Conservation (phyloP, 2,888 invertebrate species). For the Conomelus anceps region DNA sequence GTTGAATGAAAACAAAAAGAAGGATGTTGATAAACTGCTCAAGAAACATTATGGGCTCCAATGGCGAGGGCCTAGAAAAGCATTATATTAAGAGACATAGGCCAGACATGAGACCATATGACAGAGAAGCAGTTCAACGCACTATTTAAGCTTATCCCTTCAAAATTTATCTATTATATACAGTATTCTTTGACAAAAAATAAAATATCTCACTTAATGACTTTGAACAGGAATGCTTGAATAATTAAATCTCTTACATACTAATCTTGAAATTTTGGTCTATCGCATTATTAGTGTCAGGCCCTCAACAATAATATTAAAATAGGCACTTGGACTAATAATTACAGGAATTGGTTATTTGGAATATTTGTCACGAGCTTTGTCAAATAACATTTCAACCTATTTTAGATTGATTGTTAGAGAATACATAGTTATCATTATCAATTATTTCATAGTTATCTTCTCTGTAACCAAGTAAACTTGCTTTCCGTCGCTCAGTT, state of each 20-base stretch:
- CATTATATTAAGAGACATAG: too few species aligned
- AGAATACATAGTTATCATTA: slow-evolving; percentile 46
- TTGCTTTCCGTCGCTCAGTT: slow-evolving; percentile 55
- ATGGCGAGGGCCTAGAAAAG: slow-evolving; percentile 11
- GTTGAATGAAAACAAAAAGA: slow-evolving; percentile 4
- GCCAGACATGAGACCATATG: too few species aligned
- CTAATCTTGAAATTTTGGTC: too few species aligned
- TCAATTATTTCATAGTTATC: slow-evolving; percentile 59
- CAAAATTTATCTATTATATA: too few species aligned
- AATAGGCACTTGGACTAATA: neutral
- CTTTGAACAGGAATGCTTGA: too few species aligned
- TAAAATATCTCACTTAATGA: too few species aligned
- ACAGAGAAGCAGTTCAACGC: too few species aligned
- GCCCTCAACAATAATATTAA: neutral
- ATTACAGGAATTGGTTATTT: neutral
- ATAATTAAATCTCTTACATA: too few species aligned
- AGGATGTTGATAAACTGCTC: slow-evolving; percentile 14
- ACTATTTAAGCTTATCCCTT: too few species aligned
- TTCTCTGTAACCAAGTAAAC: slow-evolving; percentile 55
- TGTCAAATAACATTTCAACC: neutral
- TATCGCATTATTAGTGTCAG: neutral
- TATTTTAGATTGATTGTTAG: neutral
- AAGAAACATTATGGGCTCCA: slow-evolving; percentile 11
- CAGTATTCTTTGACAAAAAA: too few species aligned
- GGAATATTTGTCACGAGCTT: too few species aligned